Conservation (phyloP, 2,797 vertebrate genomes). For the Discoglossus pictus region DNA sequence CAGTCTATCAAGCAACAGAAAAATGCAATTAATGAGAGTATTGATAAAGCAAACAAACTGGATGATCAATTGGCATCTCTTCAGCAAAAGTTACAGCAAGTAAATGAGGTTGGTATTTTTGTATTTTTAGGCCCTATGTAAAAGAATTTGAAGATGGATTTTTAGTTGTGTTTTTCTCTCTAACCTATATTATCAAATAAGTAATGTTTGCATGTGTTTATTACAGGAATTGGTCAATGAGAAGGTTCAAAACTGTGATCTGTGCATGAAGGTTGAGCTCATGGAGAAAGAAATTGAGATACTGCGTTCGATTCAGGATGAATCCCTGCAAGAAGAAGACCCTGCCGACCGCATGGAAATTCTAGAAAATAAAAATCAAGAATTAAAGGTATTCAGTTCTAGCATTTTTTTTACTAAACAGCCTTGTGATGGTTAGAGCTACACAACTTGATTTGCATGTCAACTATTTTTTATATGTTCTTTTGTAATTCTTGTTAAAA, state of each 20-base stretch:
- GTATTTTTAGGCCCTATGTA: too few species aligned
- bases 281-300: conserved; percentile 19
- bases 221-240: conserved; percentile 25
- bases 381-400: conserved; percentile 22
- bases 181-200: too few species aligned
- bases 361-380: conserved; percentile 11
- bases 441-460: too few species aligned
- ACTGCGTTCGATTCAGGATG: conserved; percentile 8
- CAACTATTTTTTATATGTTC: too few species aligned
- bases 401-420: too few species aligned
- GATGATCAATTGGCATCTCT: conserved; percentile 24
- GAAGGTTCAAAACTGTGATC: conserved; percentile 3
- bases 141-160: too few species aligned
- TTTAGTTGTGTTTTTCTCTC: too few species aligned
- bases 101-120: too few species aligned
- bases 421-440: too few species aligned
- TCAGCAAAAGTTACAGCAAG: conserved; percentile 10
- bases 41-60: conserved; percentile 17
- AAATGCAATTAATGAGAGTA: conserved; percentile 1
- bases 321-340: conserved; percentile 19
- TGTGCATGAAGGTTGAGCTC: conserved; percentile 13
- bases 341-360: conserved; percentile 15
- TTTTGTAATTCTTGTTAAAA: too few species aligned
- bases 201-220: not conserved
- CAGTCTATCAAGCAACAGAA: not conserved